Percentiles rank a stretch among this genome's conserved stretches.
phyloP scores from a whole-genome alignment of 2,888 invertebrate genomes.

The Pollenia griseotomentosa region DNA sequence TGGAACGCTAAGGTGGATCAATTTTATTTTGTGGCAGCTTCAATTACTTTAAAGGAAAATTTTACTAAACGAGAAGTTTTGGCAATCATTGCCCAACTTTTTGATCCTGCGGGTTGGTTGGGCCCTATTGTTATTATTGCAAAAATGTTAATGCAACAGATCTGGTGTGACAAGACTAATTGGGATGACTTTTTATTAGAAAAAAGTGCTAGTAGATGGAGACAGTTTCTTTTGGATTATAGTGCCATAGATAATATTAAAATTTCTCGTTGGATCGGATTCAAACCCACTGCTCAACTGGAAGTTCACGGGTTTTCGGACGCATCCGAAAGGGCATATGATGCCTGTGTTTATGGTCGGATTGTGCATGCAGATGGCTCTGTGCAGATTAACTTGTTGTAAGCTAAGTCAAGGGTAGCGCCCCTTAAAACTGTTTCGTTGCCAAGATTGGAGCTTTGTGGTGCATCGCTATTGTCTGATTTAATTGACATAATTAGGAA shows the following conservation, averaged over 20 bases:
- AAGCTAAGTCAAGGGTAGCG: neutral
- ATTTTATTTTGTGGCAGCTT: neutral
- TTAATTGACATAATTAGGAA: neutral
- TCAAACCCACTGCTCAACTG: too few species aligned
- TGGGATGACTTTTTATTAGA: conserved; percentile 7
- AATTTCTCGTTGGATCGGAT: conserved; percentile 5
- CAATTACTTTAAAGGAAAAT: neutral
- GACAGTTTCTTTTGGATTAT: conserved; percentile 12
- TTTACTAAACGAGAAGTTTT: conserved; percentile 3
- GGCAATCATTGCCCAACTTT: conserved; percentile 10
- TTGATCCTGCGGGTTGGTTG: conserved; percentile 23
- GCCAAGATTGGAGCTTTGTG: neutral
- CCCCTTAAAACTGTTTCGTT: conserved; percentile 3
- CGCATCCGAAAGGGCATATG: conserved; percentile 42
- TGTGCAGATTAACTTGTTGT: neutral
- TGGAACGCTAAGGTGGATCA: conserved; percentile 6
- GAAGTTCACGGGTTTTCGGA: conserved; percentile 2
- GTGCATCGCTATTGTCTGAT: neutral
- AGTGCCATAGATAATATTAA: neutral
- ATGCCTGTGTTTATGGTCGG: conserved; percentile 8
- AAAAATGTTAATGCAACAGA: conserved; percentile 17
- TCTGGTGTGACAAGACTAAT: neutral
- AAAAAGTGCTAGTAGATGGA: neutral
- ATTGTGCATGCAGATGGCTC: neutral
- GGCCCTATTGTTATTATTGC: conserved; percentile 6